Evolutionary conservation across 2,888 invertebrate species (phyloP), one percentile per base, ranked within the genome.

Genomic region (Diarsia dahlii): DNA sequence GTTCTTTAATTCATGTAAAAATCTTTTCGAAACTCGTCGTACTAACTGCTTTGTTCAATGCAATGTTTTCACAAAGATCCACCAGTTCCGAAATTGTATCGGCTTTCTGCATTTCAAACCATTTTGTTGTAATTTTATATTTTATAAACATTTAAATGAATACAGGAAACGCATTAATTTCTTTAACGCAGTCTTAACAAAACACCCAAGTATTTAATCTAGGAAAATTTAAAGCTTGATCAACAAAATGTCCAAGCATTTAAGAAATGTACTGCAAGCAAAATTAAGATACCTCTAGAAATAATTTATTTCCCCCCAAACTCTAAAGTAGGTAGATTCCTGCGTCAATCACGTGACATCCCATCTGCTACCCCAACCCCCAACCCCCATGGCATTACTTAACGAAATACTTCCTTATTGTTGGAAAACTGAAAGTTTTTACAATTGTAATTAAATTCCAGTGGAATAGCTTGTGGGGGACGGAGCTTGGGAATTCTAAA

Each of bases 381-480:
- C 46, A 23, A 69, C 58, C 74, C 71, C 74, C 64, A 71, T 79
- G 39, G 34, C 84, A 70, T 80, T 76, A 81, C 76, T 81, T 76
- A 80, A 70, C 66, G 46, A 84, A 84, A 81, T 68, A 81, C 85
- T 80, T 83, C 72, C 77, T 62, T 68, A 68, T 74, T 76, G 85
- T 81, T 71, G 58, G 68, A 66, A 82, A 86, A 82, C 80, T 84
- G 68, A 56, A 71, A 79, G 79, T 82, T 84, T 89, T 87, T 83
- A 82, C 86, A 87, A 73, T 86, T 84, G 88, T 90, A 88, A 90
- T 89, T 87, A 89, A 88, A 89, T 89, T 86, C 81, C 73, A 39
- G 66, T 52, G 48, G 71, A 68, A 67, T 60, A n/a, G 71, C 80
- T 69, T 72, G 54, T 50, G 68, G 74, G 73, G 78, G 73, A 52